Evolutionary conservation across 2,888 invertebrate species (phyloP).

Genomic region (Pedicia rivosa): DNA sequence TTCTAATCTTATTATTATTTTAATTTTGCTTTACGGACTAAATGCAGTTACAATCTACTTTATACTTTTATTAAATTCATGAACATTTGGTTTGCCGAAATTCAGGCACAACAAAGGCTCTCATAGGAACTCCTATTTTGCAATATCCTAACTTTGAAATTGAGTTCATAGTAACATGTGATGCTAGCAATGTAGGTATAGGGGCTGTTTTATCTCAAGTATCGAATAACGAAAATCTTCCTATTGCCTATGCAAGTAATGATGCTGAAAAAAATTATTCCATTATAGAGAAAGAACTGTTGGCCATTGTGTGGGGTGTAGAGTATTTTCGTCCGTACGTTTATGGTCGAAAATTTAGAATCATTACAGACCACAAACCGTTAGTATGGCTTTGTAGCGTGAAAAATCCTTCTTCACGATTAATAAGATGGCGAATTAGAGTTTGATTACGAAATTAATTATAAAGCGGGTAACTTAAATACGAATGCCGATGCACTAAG

Average conservation of each 20-base stretch:
- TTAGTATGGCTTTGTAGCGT: conserved; percentile 13
- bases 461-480: conserved; percentile 13
- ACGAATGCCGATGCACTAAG: conserved; percentile 13
- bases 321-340: conserved; percentile 16
- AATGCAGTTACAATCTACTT: no score
- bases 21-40: no score
- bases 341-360: conserved; percentile 15
- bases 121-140: background rate
- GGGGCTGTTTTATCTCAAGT: background rate
- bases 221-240: conserved; percentile 10
- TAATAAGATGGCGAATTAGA: conserved; percentile 18
- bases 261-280: conserved; percentile 15
- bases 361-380: conserved; percentile 18
- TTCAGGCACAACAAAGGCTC: background rate
- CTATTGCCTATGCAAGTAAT: conserved; percentile 16
- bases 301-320: conserved; percentile 13
- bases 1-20: no score
- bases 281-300: conserved; percentile 15
- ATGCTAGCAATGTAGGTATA: background rate
- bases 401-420: conserved; percentile 14
- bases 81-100: no score
- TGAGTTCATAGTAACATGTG: background rate
- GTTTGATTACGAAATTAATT: conserved; percentile 15
- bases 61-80: no score
- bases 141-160: background rate